Percentiles rank a stretch among this genome's conserved stretches.
Conservation (phyloP, 2,888 invertebrate species). For the Ecliptopera silaceata region DNA sequence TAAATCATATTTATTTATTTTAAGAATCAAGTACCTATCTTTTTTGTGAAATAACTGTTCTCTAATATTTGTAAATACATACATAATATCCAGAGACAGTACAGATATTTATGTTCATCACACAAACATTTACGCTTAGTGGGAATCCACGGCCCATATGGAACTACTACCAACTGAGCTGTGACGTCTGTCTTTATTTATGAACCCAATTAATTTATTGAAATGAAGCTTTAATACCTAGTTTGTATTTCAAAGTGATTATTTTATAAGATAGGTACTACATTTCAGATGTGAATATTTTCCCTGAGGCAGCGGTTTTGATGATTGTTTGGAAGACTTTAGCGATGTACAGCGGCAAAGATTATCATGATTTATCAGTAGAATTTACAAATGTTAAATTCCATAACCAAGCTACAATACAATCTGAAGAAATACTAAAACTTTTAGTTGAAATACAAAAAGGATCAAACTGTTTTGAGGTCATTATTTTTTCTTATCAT, state of each 20-base stretch:
- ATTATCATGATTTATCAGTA: slow-evolving; percentile 20
- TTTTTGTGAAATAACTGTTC: too few species aligned
- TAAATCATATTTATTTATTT: too few species aligned
- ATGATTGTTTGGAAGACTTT: not conserved
- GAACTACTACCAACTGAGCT: too few species aligned
- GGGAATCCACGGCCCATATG: too few species aligned
- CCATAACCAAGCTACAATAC: slow-evolving; percentile 3
- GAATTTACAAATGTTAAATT: slow-evolving; percentile 22
- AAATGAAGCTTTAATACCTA: not conserved
- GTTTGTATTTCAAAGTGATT: not conserved
- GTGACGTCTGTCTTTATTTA: too few species aligned
- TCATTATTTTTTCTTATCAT: not conserved
- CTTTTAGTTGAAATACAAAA: slow-evolving; percentile 18
- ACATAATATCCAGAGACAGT: too few species aligned
- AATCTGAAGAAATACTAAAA: slow-evolving; percentile 5
- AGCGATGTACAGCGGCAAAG: slow-evolving; percentile 7
- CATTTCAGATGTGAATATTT: slow-evolving; percentile 78
- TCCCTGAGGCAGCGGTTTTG: slow-evolving; percentile 70
- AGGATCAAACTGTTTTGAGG: slow-evolving; percentile 22
- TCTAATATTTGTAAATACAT: too few species aligned
- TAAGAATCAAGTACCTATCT: too few species aligned
- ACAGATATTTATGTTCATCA: too few species aligned
- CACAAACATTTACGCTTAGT: too few species aligned
- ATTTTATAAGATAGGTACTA: not conserved
- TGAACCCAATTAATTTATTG: too few species aligned